These are phyloP conservation scores for Aphyosemion australe DNA, from an alignment of 2,113 vertebrate genomes.

Conservation along the genomic window DNA sequence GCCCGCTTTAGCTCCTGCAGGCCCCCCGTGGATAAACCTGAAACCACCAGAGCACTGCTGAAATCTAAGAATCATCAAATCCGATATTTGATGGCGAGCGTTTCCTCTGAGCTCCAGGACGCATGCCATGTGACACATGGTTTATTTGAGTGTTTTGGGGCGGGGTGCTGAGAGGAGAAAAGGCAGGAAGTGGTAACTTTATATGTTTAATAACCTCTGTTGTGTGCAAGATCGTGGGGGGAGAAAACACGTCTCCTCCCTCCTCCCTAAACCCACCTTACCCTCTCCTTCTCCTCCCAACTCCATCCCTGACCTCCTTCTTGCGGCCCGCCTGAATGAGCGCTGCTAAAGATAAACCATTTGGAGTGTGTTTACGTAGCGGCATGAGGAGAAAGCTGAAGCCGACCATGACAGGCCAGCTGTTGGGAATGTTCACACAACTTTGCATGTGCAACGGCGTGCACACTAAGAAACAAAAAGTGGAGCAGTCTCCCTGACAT, in stretches of 20 bases:
- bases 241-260: constrained; percentile 33
- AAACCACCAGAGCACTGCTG: constrained; percentile 28
- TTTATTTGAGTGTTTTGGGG: constrained; percentile 56
- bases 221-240: constrained; percentile 10
- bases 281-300: not conserved
- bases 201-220: constrained; percentile 62
- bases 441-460: constrained; percentile 13
- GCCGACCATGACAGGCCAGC: constrained; percentile 57
- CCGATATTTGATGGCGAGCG: constrained; percentile 40
- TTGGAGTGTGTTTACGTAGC: constrained; percentile 61
- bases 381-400: constrained; percentile 41
- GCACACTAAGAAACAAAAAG: constrained; percentile 8
- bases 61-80: constrained; percentile 57
- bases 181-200: constrained; percentile 63
- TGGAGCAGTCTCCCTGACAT: constrained; percentile 1
- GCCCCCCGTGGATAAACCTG: constrained; percentile 35
- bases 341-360: constrained; percentile 72
- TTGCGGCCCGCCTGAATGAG: constrained; percentile 54
- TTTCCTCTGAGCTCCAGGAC: constrained; percentile 38
- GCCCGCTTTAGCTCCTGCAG: constrained; percentile 35
- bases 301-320: constrained; percentile 2
- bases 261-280: constrained; percentile 25
- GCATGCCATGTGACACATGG: constrained; percentile 46
- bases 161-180: constrained; percentile 32
- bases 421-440: constrained; percentile 64